phyloP scores from a whole-genome alignment of 2,797 vertebrate species.

The Agapornis canus region DNA sequence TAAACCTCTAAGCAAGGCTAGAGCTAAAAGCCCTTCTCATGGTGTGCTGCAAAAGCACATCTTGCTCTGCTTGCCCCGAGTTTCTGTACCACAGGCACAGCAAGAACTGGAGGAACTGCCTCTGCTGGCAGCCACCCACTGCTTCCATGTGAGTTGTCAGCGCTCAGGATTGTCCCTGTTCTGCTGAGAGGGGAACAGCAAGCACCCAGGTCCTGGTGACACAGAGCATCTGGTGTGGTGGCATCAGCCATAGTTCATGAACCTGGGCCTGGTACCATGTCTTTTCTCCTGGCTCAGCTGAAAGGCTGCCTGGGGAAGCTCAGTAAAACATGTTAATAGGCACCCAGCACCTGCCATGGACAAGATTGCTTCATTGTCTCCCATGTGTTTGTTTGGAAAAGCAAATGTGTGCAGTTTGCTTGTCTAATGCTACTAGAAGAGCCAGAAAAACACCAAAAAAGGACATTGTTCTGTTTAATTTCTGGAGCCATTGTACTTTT shows the following conservation, averaged over 20 bases:
- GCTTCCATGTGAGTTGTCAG: not conserved
- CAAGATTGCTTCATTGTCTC: not conserved
- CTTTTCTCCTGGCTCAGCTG: not conserved
- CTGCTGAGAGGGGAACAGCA: not conserved
- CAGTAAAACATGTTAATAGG: not conserved
- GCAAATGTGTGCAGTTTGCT: not conserved
- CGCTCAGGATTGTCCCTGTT: rapidly evolving
- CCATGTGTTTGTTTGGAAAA: not conserved
- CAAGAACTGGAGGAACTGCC: not conserved
- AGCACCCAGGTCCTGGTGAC: not conserved
- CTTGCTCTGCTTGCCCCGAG: rapidly evolving
- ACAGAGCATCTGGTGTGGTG: rapidly evolving
- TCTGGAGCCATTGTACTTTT: not conserved
- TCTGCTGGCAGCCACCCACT: not conserved
- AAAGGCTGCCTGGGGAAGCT: not conserved
- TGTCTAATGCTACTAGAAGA: not conserved
- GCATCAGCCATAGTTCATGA: not conserved
- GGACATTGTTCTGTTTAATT: not conserved
- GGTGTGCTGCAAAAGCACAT: rapidly evolving
- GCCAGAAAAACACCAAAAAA: not conserved
- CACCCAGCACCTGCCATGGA: not conserved
- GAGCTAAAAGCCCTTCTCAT: not conserved
- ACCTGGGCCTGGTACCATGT: not conserved
- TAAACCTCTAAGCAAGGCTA: not conserved
- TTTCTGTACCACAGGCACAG: not conserved